Evolutionary conservation across 2,113 vertebrate genomes (phyloP).

Genomic region (Oncorhynchus nerka): DNA sequence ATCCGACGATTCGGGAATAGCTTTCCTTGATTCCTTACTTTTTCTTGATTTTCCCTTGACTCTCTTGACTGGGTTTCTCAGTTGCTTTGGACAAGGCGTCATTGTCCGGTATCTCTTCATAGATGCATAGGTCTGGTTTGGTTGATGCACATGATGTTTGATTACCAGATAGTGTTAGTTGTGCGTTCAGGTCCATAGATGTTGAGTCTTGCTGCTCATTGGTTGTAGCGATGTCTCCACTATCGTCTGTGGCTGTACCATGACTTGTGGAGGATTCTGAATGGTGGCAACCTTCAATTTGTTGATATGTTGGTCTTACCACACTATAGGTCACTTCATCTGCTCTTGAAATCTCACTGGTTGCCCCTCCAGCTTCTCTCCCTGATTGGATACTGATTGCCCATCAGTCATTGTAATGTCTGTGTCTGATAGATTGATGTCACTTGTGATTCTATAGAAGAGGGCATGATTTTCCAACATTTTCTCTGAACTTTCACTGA

Average conservation of each 20-base stretch:
- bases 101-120: conserved; percentile 26
- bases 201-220: conserved; percentile 11
- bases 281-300: conserved; percentile 1
- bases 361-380: conserved; percentile 36
- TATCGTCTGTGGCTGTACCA: too few species aligned
- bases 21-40: not conserved
- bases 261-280: not conserved
- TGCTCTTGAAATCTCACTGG: conserved; percentile 24
- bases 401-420: conserved; percentile 50
- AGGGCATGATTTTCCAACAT: conserved; percentile 68
- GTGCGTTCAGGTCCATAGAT: not conserved
- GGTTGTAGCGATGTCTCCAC: conserved; percentile 37
- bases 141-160: conserved; percentile 1
- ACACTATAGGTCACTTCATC: not conserved
- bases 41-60: conserved; percentile 19
- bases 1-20: not conserved
- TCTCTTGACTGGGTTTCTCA: conserved; percentile 13
- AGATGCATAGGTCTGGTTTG: conserved; percentile 16
- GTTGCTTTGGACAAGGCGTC: not conserved
- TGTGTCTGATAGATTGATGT: conserved; percentile 68
- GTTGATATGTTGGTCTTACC: conserved; percentile 15
- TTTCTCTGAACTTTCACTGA: conserved; percentile 62
- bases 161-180: not conserved
- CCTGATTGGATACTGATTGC: conserved; percentile 10
- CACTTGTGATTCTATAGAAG: conserved; percentile 69